Evolutionary conservation across 2,113 vertebrate genomes (phyloP), one percentile per base, ranked within the genome.

Genomic region (Mesoclemmys tuberculata): DNA sequence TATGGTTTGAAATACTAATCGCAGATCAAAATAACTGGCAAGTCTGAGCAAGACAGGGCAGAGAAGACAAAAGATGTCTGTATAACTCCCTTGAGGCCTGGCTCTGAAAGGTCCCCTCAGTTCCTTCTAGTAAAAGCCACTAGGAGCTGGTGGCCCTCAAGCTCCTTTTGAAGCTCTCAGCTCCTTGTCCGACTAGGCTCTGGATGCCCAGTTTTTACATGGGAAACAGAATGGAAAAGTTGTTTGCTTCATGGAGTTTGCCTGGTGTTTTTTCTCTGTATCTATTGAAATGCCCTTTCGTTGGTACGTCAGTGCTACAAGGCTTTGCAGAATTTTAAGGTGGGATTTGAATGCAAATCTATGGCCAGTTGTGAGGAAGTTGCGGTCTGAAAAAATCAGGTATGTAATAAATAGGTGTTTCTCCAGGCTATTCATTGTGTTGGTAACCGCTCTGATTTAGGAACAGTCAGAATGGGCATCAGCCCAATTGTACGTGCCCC

Each of bases 381-480:
- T 90, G n/a, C 80, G 92, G 48, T 61, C 54, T 51, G 58, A 31
- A 49, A 68, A 90, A 52, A 19, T 80, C 75, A 91, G 21, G n/a
- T 18, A 46, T 85, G 14, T 18, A 31, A 51, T 52, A 52, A 31
- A 22, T 71, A 52, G 19, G 78, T 21, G 48, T 46, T 94, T 78
- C 88, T 94, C 2, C 41, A n/a, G 12, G 79, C 41, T 41, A 10
- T 74, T 85, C 71, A 35, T 80, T 44, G 14, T 88, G 87, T 83
- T 46, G 82, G 93, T 84, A 96, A 46, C 82, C 31, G 75, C 52
- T 41, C 22, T 2, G 16, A 6, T 22, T 41, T 55, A 35, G 52
- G 82, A 94, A 96, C 89, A 95, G 95, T 96, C 94, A 91, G 84
- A 95, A 10, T 84, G 95, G 82, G 90, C 88, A 85, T 93, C 94